Evolutionary conservation across 2,113 vertebrate genomes (phyloP), one percentile per base, ranked within the genome.

Genomic region (Rhodinocichla rosea): DNA sequence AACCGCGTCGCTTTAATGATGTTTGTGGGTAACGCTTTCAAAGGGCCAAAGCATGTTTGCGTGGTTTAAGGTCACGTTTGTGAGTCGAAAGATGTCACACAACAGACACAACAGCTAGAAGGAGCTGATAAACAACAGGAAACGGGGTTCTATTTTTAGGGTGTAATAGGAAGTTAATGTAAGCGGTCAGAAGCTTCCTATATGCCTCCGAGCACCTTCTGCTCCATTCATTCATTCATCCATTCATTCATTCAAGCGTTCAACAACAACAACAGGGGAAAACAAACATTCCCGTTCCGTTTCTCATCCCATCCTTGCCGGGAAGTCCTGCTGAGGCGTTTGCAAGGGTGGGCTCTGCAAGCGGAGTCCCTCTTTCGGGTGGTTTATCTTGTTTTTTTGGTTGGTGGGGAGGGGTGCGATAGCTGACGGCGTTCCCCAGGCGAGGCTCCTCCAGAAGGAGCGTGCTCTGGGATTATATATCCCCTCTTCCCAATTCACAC

Each of bases 81-180:
- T 64, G 95, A 85, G 82, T 47, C 10, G 70, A 65, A 94, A 90
- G 84, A 93, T 87, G 77, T 89, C 86, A 80, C 82, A 77, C 73
- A 53, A 30, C 83, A 97, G 93, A 93, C 88, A 92, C 83, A 92
- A 87, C 83, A 88, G 87, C 67, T 40, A 47, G 75, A 94, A 96
- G 59, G 87, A 90, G 86, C 84, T 95, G 90, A 92, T 69, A 84
- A 97, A 89, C 92, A 97, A 97, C 97, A 98, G 98, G 98, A 98
- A 98, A 92, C 49, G 15, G 84, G 65, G n/a, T 62, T 92, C 97
- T 98, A 98, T 98, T 98, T 98, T 98, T 98, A 98, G 98, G 96
- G 53, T 78, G 95, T 95, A 98, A 97, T 96, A 94, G 95, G 91
- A 96, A 97, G 96, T 92, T 96, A 97, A 97, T 96, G 93, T 65